These are phyloP conservation scores for Tuta absoluta DNA, from an alignment of 2,888 invertebrate species.

Conservation along the genomic window DNA sequence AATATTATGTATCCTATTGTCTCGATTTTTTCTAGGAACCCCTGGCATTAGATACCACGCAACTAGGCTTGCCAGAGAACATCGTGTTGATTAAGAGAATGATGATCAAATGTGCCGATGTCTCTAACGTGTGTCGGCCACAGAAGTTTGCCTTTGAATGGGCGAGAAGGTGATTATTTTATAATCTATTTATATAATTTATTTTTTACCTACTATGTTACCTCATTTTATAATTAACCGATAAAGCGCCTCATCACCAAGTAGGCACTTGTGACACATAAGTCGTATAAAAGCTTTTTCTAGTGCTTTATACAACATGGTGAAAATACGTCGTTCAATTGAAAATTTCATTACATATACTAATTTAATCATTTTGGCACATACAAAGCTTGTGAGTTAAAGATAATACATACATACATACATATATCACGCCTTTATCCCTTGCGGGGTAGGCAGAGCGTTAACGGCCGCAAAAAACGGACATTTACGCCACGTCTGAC, in stretches of 20 bases:
- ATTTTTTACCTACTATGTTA: no score
- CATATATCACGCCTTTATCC: no score
- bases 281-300: not conserved
- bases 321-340: not conserved
- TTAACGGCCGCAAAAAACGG: no score
- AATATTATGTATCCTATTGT: not conserved
- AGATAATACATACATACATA: no score
- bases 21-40: constrained; percentile 60
- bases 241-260: not conserved
- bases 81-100: constrained; percentile 94
- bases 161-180: constrained; percentile 84
- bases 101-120: constrained; percentile 99
- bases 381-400: no score
- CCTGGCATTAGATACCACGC: constrained; percentile 66
- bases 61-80: constrained; percentile 87
- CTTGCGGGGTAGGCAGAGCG: no score
- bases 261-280: not conserved
- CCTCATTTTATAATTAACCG: no score
- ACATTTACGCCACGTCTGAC: no score
- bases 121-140: constrained; percentile 97
- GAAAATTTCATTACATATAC: no score
- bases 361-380: no score
- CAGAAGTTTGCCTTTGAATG: constrained; percentile 92
- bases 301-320: not conserved
- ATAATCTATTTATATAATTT: not conserved